Conservation (phyloP, 2,797 vertebrate genomes). For the Sorex maritimensis region DNA sequence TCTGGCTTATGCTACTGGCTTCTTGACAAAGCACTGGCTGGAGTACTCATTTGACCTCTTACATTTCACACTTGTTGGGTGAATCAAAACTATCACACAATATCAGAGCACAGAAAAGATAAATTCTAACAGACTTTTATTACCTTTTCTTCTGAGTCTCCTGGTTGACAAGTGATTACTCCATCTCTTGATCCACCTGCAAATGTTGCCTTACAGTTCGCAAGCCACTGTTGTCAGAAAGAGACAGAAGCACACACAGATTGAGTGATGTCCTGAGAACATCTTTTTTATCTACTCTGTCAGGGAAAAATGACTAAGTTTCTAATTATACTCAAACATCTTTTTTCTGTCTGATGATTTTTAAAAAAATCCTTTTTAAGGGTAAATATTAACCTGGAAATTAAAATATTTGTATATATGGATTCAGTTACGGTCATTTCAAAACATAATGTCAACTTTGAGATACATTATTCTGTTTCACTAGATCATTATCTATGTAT, state of each 20-base stretch:
- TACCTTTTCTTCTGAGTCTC: conserved; percentile 99
- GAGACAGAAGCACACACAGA: conserved; percentile 56
- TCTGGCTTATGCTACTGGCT: conserved; percentile 19
- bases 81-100: conserved; percentile 55
- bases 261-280: conserved; percentile 2
- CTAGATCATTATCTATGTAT: conserved; percentile 1
- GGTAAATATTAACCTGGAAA: conserved; percentile 58
- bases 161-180: conserved; percentile 98
- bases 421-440: background rate
- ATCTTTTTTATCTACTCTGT: background rate
- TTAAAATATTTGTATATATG: conserved; percentile 24
- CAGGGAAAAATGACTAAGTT: background rate
- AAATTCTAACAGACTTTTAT: conserved; percentile 72
- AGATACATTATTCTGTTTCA: conserved; percentile 1
- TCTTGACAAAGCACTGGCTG: background rate
- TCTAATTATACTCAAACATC: background rate
- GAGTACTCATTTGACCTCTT: conserved; percentile 7
- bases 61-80: conserved; percentile 47
- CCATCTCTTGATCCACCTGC: conserved; percentile 96
- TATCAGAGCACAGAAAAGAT: conserved; percentile 72
- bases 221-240: conserved; percentile 94
- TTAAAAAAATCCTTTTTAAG: conserved; percentile 43
- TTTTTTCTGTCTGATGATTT: conserved; percentile 52
- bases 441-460: conserved; percentile 46
- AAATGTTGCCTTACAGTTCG: conserved; percentile 98